Percentiles rank a stretch among this genome's conserved stretches.
phyloP scores from a whole-genome alignment of 2,113 vertebrate species.

The Columbina picui region DNA sequence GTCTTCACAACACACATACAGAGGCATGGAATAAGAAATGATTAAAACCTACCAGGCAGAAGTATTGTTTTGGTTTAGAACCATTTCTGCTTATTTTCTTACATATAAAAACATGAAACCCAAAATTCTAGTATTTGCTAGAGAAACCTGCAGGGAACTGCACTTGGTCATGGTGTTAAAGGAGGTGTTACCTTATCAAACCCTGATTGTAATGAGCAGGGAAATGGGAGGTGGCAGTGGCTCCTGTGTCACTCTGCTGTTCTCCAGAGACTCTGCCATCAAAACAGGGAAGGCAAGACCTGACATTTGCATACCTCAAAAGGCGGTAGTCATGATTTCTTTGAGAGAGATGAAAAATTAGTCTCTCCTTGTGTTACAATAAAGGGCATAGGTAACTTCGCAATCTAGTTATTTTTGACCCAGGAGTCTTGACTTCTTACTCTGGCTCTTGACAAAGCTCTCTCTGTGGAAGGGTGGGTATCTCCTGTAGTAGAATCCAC shows the following conservation, averaged over 20 bases:
- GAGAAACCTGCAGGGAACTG: background rate
- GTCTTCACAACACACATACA: background rate
- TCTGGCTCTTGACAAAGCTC: background rate
- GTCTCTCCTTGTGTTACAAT: background rate
- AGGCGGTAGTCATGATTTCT: background rate
- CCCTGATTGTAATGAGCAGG: background rate
- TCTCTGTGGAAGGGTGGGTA: background rate
- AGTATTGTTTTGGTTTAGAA: background rate
- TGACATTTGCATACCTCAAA: conserved; percentile 13
- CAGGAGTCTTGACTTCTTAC: background rate
- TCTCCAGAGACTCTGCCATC: background rate
- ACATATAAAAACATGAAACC: background rate
- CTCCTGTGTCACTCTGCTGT: background rate
- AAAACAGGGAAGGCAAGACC: background rate
- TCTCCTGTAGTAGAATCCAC: background rate
- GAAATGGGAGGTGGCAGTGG: background rate
- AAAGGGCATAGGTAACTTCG: background rate
- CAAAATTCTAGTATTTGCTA: background rate
- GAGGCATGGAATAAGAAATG: background rate
- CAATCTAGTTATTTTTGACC: background rate
- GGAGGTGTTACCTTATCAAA: background rate
- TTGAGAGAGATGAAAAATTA: background rate
- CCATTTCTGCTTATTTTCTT: background rate
- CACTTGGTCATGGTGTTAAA: background rate
- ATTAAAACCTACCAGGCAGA: background rate